These are phyloP conservation scores for Dryobotodes eremita DNA, from an alignment of 2,888 invertebrate genomes.

Conservation along the genomic window DNA sequence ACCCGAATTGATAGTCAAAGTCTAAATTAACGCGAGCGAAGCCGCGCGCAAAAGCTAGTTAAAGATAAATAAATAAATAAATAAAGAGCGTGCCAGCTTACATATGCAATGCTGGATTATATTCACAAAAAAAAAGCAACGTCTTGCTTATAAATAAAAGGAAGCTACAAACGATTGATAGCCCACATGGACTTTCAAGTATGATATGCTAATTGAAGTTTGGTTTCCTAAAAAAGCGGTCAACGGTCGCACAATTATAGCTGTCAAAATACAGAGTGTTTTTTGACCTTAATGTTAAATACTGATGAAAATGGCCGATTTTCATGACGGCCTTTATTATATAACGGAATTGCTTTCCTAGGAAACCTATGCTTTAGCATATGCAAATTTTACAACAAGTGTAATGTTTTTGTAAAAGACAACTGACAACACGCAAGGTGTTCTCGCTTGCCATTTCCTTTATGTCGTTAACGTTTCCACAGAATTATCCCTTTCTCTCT, in stretches of 20 bases:
- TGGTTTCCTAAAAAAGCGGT: background rate
- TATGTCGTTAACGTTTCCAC: background rate
- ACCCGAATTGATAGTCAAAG: too few species aligned
- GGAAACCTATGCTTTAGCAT: too few species aligned
- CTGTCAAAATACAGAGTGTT: background rate
- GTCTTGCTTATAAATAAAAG: background rate
- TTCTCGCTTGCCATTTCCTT: background rate
- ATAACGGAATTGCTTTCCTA: background rate
- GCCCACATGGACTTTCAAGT: background rate
- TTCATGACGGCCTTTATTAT: background rate
- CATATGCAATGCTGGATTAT: too few species aligned
- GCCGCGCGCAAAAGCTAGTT: too few species aligned
- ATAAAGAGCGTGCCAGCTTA: too few species aligned
- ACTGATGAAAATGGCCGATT: background rate
- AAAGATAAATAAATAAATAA: too few species aligned
- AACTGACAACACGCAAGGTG: too few species aligned
- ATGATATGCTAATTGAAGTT: too few species aligned
- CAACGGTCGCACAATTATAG: too few species aligned
- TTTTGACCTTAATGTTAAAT: background rate
- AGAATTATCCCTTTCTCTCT: background rate
- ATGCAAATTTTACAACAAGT: too few species aligned
- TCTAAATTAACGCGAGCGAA: too few species aligned
- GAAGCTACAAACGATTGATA: background rate
- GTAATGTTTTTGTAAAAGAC: too few species aligned
- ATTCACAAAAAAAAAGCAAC: background rate